Conservation (phyloP, 1,140 invertebrate genomes). For the Drosophila sproati region DNA sequence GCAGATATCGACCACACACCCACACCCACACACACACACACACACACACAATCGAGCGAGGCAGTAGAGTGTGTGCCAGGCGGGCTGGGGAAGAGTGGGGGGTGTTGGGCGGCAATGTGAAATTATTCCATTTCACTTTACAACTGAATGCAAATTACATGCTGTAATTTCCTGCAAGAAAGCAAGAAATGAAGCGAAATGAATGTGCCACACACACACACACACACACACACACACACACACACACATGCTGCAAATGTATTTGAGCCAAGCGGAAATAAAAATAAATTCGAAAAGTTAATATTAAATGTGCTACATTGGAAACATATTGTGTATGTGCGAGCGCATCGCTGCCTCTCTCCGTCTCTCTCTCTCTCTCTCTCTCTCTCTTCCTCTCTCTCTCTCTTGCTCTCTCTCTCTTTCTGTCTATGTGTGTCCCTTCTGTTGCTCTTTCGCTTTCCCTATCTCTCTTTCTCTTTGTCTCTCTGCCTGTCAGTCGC, state of each 20-base stretch:
- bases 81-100: too few species aligned
- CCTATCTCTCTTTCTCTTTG: neutral
- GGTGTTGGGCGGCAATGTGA: conserved; percentile 59
- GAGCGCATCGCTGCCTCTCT: neutral
- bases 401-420: neutral
- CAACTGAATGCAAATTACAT: conserved; percentile 83
- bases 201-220: conserved; percentile 72
- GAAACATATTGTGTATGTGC: conserved; percentile 67
- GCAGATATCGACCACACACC: conserved; percentile 51
- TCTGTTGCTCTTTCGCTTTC: neutral
- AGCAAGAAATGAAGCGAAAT: conserved; percentile 81
- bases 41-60: conserved; percentile 6
- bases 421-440: neutral
- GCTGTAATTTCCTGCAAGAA: conserved; percentile 82
- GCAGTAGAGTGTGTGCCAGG: neutral
- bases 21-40: conserved; percentile 20
- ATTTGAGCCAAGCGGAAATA: conserved; percentile 77
- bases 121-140: conserved; percentile 83
- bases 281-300: conserved; percentile 83
- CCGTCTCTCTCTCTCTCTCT: neutral
- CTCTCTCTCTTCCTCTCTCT: conserved; percentile 4
- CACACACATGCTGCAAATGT: conserved; percentile 43
- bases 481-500: conserved; percentile 13
- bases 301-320: conserved; percentile 83
- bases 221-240: conserved; percentile 24